Conservation (phyloP, 1,140 invertebrate species). For the Pararge aegeria region DNA sequence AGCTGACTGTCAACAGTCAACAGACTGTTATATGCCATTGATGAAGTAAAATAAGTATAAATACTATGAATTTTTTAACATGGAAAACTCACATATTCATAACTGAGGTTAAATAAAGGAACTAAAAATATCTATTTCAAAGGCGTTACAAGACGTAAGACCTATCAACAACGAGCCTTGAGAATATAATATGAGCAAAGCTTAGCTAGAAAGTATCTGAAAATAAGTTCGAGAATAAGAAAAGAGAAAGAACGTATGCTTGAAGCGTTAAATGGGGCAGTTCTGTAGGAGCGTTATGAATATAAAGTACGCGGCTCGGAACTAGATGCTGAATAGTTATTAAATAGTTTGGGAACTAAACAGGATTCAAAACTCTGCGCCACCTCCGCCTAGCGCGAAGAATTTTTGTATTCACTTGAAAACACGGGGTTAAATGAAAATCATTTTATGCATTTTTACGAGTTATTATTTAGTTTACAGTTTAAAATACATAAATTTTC, state of each 20-base stretch:
- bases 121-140: constrained; percentile 2
- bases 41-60: too few species aligned
- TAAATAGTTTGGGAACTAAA: constrained; percentile 2
- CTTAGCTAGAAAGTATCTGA: neutral
- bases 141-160: neutral
- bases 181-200: neutral
- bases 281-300: constrained; percentile 4
- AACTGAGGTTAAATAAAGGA: neutral
- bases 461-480: too few species aligned
- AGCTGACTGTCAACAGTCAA: too few species aligned
- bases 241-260: constrained; percentile 1
- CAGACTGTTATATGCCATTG: too few species aligned
- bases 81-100: neutral
- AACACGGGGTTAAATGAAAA: too few species aligned
- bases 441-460: too few species aligned
- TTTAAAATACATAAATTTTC: too few species aligned
- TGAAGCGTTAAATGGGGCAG: neutral
- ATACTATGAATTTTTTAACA: too few species aligned
- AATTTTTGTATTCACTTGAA: too few species aligned
- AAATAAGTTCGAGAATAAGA: constrained; percentile 5
- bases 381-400: too few species aligned
- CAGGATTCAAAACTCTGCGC: neutral
- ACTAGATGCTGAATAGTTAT: neutral
- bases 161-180: neutral
- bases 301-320: neutral